Base-by-base conservation (phyloP, 2,797 vertebrate species). In the Falco biarmicus region DNA sequence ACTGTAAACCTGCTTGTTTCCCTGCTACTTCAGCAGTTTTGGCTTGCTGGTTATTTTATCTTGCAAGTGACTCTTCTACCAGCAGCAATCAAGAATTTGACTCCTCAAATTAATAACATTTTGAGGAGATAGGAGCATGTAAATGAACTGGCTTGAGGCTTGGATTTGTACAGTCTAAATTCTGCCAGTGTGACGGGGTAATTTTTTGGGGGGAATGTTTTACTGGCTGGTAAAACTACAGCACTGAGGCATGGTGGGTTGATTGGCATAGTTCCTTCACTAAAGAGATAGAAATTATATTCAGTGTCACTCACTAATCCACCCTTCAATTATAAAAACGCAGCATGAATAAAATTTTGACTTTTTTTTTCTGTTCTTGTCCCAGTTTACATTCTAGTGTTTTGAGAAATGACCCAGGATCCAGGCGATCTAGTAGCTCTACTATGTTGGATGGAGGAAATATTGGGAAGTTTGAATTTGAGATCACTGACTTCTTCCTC, bases 401-500 rank as follows among this genome's bases (percentile, higher is more conserved):
- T 47, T 96, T 99, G 96, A 98, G 98, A 85, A 99, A 97, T 0
- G 99, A 99, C 50, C 96, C 98, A 0, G 95, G 96, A 5, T 99
- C 99, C 19, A 98, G 99, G 86, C 93, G 98, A 68, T 99, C 99
- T 0, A 99, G 99, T 92, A 99, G 99, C 96, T 99, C 99, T 93
- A 99, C 98, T 1, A 98, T 99, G 98, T 88, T 99, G 98, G 99
- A 99, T 2, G 98, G 98, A 63, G 94, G 98, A 76, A 97, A 97
- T 45, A 97, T 99, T 70, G 99, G 99, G 57, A 99, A 98, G 97
- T 99, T 99, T 94, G 99, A 99, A 85, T 99, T 99, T 93, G 99
- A 99, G 96, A 99, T 99, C 92, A 98, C 99, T 0, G 99, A 99
- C 97, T 99, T 99, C 98, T 99, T 99, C 98, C 98, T 99, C 90